Conservation (phyloP, 2,113 vertebrate species). For the Corapipo altera region DNA sequence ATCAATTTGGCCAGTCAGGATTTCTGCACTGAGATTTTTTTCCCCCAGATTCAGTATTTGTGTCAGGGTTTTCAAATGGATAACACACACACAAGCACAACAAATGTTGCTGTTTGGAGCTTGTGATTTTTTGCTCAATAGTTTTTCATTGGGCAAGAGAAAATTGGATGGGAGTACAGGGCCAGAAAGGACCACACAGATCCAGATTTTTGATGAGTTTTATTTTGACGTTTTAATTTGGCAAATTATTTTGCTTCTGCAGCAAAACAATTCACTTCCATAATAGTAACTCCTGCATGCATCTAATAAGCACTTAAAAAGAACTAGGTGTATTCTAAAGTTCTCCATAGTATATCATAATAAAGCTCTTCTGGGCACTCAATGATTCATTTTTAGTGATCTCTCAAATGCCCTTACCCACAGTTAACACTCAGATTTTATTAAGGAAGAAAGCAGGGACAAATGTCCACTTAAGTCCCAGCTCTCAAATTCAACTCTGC, state of each 20-base stretch:
- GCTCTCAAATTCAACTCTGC: slow-evolving; percentile 78
- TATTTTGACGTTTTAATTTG: slow-evolving; percentile 47
- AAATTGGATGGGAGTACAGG: slow-evolving; percentile 3
- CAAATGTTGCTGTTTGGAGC: neutral
- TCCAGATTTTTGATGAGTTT: slow-evolving; percentile 11
- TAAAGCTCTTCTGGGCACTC: slow-evolving; percentile 76
- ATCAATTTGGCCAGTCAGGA: neutral
- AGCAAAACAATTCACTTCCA: slow-evolving; percentile 36
- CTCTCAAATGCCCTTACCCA: slow-evolving; percentile 77
- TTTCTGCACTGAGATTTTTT: neutral
- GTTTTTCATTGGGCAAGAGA: neutral
- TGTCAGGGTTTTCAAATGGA: neutral
- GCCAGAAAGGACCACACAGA: slow-evolving; percentile 17
- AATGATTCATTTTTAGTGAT: slow-evolving; percentile 82
- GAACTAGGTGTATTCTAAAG: slow-evolving; percentile 51
- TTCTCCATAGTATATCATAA: slow-evolving; percentile 74
- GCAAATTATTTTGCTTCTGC: slow-evolving; percentile 44
- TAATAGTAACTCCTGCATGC: slow-evolving; percentile 15
- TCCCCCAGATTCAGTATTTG: neutral
- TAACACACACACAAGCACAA: neutral
- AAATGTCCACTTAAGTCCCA: slow-evolving; percentile 81
- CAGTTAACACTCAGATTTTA: slow-evolving; percentile 81
- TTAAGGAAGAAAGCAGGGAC: slow-evolving; percentile 78
- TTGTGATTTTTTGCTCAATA: neutral
- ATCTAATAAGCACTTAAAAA: slow-evolving; percentile 46